A percentile compares a stretch with the other conserved stretches of the same genome.
Evolutionary conservation across 2,888 invertebrate genomes (phyloP).

Genomic region (Lasioglossum marginatum): DNA sequence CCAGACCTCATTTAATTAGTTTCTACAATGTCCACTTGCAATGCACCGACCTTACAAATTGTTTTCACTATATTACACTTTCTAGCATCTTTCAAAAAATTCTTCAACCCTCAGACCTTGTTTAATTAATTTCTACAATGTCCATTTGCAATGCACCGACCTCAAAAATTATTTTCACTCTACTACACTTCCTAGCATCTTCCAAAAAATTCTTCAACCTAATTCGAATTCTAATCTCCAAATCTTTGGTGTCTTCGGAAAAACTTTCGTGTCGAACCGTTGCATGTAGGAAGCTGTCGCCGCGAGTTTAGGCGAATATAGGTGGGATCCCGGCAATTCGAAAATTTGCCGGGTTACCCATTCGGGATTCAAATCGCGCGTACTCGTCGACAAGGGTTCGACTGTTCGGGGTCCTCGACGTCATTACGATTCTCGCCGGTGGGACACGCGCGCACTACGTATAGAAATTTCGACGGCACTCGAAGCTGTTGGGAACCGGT

Average conservation of each 20-base stretch:
- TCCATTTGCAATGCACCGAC: too few species aligned
- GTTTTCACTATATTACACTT: too few species aligned
- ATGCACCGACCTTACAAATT: too few species aligned
- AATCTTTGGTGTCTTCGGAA: neutral
- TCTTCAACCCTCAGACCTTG: too few species aligned
- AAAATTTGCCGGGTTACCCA: constrained; percentile 6
- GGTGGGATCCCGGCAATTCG: neutral
- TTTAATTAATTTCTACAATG: too few species aligned
- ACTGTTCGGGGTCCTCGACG: constrained; percentile 14
- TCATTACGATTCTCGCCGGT: constrained; percentile 44
- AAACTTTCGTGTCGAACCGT: neutral
- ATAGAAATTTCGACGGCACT: constrained; percentile 64
- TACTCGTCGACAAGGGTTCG: constrained; percentile 12
- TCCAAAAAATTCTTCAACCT: neutral
- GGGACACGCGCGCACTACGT: neutral
- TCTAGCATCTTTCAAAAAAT: too few species aligned
- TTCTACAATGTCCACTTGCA: too few species aligned
- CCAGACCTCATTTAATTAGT: too few species aligned
- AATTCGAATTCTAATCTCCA: neutral
- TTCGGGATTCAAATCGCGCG: constrained; percentile 11
- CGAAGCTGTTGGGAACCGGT: constrained; percentile 79
- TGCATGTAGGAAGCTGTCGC: neutral
- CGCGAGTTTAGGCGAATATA: neutral
- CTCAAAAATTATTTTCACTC: too few species aligned
- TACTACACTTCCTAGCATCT: neutral